A percentile compares a stretch with the other conserved stretches of the same genome.
Evolutionary conservation across 2,888 invertebrate genomes (phyloP).

Genomic region (Eupithecia subumbrata): DNA sequence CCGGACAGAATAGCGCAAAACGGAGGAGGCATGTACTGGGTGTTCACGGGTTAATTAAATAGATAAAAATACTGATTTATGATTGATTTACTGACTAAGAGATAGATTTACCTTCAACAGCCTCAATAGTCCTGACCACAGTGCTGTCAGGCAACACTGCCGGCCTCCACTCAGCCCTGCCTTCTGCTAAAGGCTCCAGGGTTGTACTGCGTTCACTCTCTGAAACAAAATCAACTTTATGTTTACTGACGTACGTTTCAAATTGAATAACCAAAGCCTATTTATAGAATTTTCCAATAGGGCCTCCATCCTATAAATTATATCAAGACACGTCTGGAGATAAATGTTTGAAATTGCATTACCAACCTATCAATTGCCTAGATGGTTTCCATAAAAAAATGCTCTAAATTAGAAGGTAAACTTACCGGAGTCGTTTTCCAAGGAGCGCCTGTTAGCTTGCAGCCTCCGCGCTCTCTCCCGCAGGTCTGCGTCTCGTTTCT

Average conservation of each 20-base stretch:
- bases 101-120: slow-evolving; percentile 89
- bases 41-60: not conserved
- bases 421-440: slow-evolving; percentile 93
- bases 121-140: slow-evolving; percentile 92
- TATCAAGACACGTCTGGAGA: not conserved
- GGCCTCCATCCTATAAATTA: no score
- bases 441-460: slow-evolving; percentile 89
- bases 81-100: no score
- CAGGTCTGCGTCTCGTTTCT: slow-evolving; percentile 88
- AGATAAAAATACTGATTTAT: not conserved
- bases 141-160: slow-evolving; percentile 91
- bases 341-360: not conserved
- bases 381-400: not conserved
- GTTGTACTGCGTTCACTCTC: slow-evolving; percentile 90
- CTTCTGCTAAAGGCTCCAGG: slow-evolving; percentile 90
- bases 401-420: not conserved
- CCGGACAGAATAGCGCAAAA: not conserved
- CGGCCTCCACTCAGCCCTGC: slow-evolving; percentile 91
- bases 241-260: not conserved
- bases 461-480: slow-evolving; percentile 86
- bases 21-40: not conserved
- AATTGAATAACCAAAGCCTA: not conserved
- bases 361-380: not conserved
- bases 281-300: no score
- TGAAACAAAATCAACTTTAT: slow-evolving; percentile 51